Conservation (phyloP, 2,888 invertebrate species). For the Orthonevra nobilis region DNA sequence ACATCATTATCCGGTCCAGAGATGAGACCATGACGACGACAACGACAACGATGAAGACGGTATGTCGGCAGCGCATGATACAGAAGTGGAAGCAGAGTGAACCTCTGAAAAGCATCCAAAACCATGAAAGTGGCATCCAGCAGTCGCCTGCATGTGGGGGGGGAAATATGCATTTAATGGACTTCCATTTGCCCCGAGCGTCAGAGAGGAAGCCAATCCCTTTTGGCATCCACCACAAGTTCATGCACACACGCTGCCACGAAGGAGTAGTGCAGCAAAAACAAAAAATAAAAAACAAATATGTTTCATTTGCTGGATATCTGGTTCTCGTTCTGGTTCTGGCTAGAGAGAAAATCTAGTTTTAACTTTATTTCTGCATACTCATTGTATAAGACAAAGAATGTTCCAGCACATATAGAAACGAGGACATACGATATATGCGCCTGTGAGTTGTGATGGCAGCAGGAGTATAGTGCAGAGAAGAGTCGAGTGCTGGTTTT, state of each 20-base stretch:
- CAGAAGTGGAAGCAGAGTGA: conserved; percentile 49
- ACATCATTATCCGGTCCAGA: conserved; percentile 63
- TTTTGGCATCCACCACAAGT: conserved; percentile 66
- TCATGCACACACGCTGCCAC: conserved; percentile 27
- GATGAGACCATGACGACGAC: conserved; percentile 19
- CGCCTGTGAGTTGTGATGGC: conserved; percentile 22
- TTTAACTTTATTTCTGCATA: conserved; percentile 56
- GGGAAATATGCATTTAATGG: conserved; percentile 69
- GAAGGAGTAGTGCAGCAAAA: not conserved
- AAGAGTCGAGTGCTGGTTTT: conserved; percentile 54
- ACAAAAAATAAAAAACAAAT: conserved; percentile 39
- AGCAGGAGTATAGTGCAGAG: conserved; percentile 10
- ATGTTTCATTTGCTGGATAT: conserved; percentile 58
- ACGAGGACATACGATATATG: not conserved
- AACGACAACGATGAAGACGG: conserved; percentile 3
- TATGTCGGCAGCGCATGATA: conserved; percentile 47
- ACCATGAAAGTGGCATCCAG: conserved; percentile 36
- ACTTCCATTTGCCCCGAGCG: conserved; percentile 69
- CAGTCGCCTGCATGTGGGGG: conserved; percentile 30
- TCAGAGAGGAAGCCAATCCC: conserved; percentile 68
- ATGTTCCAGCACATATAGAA: conserved; percentile 32
- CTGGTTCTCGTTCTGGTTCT: conserved; percentile 53
- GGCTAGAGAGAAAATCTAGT: conserved; percentile 54
- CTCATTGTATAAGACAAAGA: conserved; percentile 45
- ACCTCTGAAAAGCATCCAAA: conserved; percentile 28